A percentile compares a stretch with the other conserved stretches of the same genome.
These are phyloP conservation scores for Machimus rusticus DNA, from an alignment of 2,888 invertebrate genomes.

Conservation along the genomic window DNA sequence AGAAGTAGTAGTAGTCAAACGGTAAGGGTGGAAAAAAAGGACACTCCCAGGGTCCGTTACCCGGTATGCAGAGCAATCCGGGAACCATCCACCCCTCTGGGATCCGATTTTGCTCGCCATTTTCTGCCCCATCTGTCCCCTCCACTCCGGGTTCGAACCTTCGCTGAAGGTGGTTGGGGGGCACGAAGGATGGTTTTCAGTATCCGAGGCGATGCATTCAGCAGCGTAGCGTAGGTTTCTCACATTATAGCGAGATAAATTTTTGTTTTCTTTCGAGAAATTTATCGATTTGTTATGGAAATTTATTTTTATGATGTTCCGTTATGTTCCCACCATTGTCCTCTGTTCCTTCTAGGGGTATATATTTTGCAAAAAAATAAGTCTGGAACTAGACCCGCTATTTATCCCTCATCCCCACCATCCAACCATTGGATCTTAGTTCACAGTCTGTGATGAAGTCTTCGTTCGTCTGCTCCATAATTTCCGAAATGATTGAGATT, in stretches of 20 bases:
- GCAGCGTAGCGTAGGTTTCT: constrained; percentile 22
- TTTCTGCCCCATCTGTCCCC: constrained; percentile 10
- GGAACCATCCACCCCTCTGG: neutral
- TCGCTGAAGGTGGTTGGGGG: neutral
- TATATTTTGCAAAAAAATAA: neutral
- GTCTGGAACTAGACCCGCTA: neutral
- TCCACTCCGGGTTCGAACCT: neutral
- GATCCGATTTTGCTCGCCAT: neutral
- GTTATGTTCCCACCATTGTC: neutral
- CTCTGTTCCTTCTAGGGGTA: neutral
- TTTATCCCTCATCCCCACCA: neutral
- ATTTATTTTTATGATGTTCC: constrained; percentile 38
- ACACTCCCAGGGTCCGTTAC: neutral
- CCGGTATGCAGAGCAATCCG: constrained; percentile 23
- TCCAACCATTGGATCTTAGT: neutral
- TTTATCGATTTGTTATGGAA: constrained; percentile 40
- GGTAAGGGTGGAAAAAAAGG: neutral
- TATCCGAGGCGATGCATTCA: neutral
- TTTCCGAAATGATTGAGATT: neutral
- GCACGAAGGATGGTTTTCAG: neutral
- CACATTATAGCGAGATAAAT: constrained; percentile 35
- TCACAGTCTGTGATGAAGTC: neutral
- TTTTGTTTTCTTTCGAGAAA: constrained; percentile 34
- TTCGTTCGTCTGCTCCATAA: neutral
- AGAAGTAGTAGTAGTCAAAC: neutral